Evolutionary conservation across 2,888 invertebrate genomes (phyloP), one percentile per base, ranked within the genome.

Genomic region (Caenorhabditis panamensis): DNA sequence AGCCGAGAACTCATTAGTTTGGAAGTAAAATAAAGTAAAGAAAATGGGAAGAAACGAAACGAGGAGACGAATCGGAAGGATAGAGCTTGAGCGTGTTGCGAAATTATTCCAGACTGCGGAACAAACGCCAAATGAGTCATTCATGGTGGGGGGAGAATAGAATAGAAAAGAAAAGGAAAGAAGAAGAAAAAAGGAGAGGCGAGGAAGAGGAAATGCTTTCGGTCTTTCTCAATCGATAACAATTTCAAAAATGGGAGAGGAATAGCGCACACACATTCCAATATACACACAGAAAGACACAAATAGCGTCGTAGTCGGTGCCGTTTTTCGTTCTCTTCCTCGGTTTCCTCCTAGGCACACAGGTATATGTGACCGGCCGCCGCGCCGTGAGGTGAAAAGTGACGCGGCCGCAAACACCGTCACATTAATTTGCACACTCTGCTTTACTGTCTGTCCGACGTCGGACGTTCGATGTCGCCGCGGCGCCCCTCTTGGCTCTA

Each of bases 351-450:
- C 37, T 37, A 61, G 56, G 68, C 54, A 68, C 58, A 68, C 68
- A 68, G 68, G 68, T 68, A 49, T 41, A 37, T 59, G 37, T 53
- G 51, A 47, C 59, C 31, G 31, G n/a, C 31, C 68, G 68, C 28
- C 37, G 69, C 18, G 61, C 24, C 51, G 51, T 22, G 24, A 31
- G 44, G 41, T 49, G 49, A 66, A 68, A 58, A 68, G 59, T 77
- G 77, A 77, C 62, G 63, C 68, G 68, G 31, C 69, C 59, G 77
- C 69, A 69, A 77, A 77, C 77, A 77, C 77, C 69, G 26, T 64
- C 69, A 77, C 77, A 53, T 63, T 64, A 58, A 58, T 59, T 64
- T 77, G 77, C 77, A 77, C 69, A 77, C 22, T 26, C 49, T 73
- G 49, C 62, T 63, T 64, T 47, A 26, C 41, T 44, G 18, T 54